Evolutionary conservation across 1,140 invertebrate species (phyloP), one percentile per base, ranked within the genome.

Genomic region (Spodoptera litura): DNA sequence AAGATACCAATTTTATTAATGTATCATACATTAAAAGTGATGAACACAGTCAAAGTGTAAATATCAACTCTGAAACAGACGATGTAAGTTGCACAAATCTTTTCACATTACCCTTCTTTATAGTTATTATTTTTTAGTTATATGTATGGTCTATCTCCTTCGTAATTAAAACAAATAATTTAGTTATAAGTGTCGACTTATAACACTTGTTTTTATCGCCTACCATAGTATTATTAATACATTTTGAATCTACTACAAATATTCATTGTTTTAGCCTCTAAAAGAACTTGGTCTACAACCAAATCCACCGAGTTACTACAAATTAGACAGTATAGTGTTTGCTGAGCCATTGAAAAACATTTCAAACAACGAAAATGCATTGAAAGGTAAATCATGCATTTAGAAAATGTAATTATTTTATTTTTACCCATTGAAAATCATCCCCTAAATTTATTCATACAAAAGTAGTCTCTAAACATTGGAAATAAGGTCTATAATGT

Each of bases 251-350:
- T 2, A 8, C 12, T 62, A 35, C 5, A 38, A 35, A n/a, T 15
- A 6, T 4, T n/a, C 12, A 10, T 64, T 72, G 10, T 59, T 75
- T 64, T 53, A 75, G 73, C 73, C 73, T 35, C 55, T 75, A 31
- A 20, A 35, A 53, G 59, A 27, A 55, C 12, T 61, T 25, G 58
- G 44, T 44, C 0, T 4, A 38, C 15, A 62, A 15, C 4, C 6
- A 10, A 27, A 31, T 6, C 3, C 6, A 9, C 49, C 56, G 27
- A 27, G 27, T 27, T 73, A 11, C 52, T 31, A 73, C 5, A 59
- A 10, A 75, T 9, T 75, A 3, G n/a, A 75, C n/a, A 38, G 6
- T 35, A n/a, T 53, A 2, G 59, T 75, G 10, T 64, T 75, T 52
- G 58, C 59, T 1, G 73, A 75, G 38, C 59, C 73, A 2, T 64